These are phyloP conservation scores for Anolis apletophallus DNA, from an alignment of 2,797 vertebrate species.

Conservation along the genomic window DNA sequence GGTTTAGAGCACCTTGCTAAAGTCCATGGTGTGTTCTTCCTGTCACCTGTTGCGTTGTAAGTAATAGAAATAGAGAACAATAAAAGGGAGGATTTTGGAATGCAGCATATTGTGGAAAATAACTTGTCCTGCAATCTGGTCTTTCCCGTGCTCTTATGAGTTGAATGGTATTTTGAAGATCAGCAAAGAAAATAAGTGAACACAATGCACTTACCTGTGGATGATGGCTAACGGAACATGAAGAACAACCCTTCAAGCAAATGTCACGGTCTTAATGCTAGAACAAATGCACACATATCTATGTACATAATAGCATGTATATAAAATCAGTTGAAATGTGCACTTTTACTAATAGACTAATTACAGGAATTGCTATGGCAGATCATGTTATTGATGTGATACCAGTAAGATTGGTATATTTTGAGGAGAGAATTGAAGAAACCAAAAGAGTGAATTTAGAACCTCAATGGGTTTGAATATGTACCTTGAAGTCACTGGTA, in stretches of 20 bases:
- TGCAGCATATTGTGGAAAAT: background rate
- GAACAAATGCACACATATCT: background rate
- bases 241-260: background rate
- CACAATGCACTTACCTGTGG: background rate
- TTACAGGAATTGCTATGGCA: background rate
- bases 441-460: no score
- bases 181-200: background rate
- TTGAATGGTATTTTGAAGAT: background rate
- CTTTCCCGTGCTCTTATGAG: background rate
- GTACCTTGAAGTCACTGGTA: no score
- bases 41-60: background rate
- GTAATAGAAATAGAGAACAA: background rate
- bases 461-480: no score
- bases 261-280: background rate
- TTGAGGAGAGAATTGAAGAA: no score
- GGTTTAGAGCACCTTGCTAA: background rate
- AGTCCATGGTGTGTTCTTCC: background rate
- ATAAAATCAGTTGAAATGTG: background rate
- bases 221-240: background rate
- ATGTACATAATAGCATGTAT: background rate
- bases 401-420: background rate
- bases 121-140: background rate
- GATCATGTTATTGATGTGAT: background rate
- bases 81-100: background rate
- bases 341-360: background rate